phyloP scores from a whole-genome alignment of 2,113 vertebrate genomes.

The Orcinus orca region DNA sequence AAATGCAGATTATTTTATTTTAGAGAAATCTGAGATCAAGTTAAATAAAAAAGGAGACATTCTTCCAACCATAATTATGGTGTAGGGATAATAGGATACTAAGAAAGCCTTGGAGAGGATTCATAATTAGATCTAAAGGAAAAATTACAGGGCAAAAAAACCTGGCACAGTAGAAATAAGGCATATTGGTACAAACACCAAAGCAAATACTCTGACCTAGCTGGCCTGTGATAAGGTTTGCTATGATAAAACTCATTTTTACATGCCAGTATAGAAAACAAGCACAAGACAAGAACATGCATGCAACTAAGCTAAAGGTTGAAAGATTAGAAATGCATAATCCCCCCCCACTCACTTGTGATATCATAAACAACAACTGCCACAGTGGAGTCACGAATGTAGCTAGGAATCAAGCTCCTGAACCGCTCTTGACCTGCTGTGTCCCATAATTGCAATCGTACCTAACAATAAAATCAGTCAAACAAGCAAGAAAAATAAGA shows the following conservation, averaged over 20 bases:
- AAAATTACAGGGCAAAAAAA: slow-evolving; percentile 27
- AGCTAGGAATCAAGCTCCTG: slow-evolving; percentile 96
- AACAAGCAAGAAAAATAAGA: slow-evolving; percentile 87
- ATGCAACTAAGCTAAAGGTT: slow-evolving; percentile 84
- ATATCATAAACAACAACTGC: slow-evolving; percentile 96
- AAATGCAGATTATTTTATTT: slow-evolving; percentile 53
- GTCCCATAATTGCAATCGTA: slow-evolving; percentile 95
- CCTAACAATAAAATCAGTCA: slow-evolving; percentile 89
- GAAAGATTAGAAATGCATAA: slow-evolving; percentile 84
- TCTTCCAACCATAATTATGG: slow-evolving; percentile 41
- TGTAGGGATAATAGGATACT: not conserved
- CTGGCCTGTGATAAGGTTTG: slow-evolving; percentile 32
- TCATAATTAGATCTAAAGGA: slow-evolving; percentile 25
- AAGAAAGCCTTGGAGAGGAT: slow-evolving; percentile 32
- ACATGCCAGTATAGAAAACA: slow-evolving; percentile 81
- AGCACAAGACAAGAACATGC: slow-evolving; percentile 81
- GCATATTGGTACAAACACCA: slow-evolving; percentile 10
- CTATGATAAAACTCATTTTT: slow-evolving; percentile 53
- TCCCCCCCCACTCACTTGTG: slow-evolving; percentile 94
- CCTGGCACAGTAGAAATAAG: slow-evolving; percentile 19
- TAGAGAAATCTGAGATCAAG: slow-evolving; percentile 58
- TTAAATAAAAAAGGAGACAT: slow-evolving; percentile 45
- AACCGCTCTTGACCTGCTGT: slow-evolving; percentile 94
- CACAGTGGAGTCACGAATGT: slow-evolving; percentile 96
- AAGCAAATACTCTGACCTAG: slow-evolving; percentile 53